These are phyloP conservation scores for Manis javanica DNA, from an alignment of 2,797 vertebrate genomes.

Conservation along the genomic window DNA sequence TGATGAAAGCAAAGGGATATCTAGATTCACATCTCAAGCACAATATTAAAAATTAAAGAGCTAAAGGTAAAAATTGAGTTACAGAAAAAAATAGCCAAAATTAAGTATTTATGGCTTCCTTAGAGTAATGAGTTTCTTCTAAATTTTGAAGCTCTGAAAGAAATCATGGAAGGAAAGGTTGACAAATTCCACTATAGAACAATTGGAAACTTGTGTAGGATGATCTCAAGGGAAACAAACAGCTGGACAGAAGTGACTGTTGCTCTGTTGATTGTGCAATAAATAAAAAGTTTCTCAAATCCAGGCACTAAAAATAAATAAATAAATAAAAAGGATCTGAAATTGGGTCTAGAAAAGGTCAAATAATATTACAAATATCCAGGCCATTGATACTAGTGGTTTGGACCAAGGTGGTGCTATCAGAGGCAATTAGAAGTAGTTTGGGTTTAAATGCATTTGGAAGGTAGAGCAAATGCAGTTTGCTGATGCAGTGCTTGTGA, in stretches of 20 bases:
- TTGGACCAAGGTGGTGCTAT: not conserved
- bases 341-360: not conserved
- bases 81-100: no score
- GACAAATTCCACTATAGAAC: not conserved
- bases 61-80: no score
- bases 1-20: not conserved
- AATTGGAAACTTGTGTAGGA: not conserved
- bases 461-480: not conserved
- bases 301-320: not conserved
- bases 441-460: not conserved
- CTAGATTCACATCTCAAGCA: not conserved
- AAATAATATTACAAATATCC: not conserved
- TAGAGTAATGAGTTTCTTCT: not conserved
- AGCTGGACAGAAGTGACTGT: rapidly evolving
- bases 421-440: not conserved
- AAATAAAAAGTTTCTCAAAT: not conserved
- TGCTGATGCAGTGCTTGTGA: not conserved
- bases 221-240: not conserved
- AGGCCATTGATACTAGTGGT: not conserved
- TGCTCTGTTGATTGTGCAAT: not conserved
- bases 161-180: not conserved
- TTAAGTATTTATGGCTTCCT: constrained; percentile 27
- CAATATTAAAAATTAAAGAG: not conserved
- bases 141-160: not conserved
- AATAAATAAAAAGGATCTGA: not conserved